phyloP scores from a whole-genome alignment of 2,888 invertebrate genomes.

The Odontocerum albicorne region DNA sequence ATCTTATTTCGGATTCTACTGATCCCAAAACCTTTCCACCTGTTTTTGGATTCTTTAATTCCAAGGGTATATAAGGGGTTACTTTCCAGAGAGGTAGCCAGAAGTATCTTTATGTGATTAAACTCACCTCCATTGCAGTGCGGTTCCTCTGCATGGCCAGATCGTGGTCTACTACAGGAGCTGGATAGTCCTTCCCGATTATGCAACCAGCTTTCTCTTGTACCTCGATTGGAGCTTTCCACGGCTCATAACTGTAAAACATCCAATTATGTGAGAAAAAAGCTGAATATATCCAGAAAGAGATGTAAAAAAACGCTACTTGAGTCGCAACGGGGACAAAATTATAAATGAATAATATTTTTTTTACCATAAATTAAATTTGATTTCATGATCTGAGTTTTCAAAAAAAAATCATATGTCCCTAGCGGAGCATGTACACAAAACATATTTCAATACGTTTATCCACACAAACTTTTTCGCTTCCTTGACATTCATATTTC shows the following conservation, averaged over 20 bases:
- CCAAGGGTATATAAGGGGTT: no score
- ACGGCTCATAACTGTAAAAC: constrained; percentile 65
- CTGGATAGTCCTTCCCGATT: constrained; percentile 69
- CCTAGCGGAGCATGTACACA: no score
- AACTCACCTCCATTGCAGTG: constrained; percentile 51
- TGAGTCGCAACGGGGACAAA: not conserved
- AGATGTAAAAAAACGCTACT: no score
- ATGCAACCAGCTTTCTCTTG: constrained; percentile 66
- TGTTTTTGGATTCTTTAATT: no score
- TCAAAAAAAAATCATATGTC: no score
- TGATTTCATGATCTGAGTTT: no score
- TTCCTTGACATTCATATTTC: no score
- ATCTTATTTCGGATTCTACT: not conserved
- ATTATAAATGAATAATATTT: constrained; percentile 2
- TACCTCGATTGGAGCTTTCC: constrained; percentile 65
- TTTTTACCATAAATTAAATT: not conserved
- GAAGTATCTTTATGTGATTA: not conserved
- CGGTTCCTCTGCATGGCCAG: constrained; percentile 57
- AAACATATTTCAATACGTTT: no score
- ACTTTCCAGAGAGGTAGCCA: not conserved
- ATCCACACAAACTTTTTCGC: no score
- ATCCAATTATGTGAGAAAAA: no score
- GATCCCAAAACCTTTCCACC: not conserved
- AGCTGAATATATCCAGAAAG: no score
- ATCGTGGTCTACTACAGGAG: constrained; percentile 64